Conservation (phyloP, 2,113 vertebrate genomes). For the Microcebus lehilahytsara region DNA sequence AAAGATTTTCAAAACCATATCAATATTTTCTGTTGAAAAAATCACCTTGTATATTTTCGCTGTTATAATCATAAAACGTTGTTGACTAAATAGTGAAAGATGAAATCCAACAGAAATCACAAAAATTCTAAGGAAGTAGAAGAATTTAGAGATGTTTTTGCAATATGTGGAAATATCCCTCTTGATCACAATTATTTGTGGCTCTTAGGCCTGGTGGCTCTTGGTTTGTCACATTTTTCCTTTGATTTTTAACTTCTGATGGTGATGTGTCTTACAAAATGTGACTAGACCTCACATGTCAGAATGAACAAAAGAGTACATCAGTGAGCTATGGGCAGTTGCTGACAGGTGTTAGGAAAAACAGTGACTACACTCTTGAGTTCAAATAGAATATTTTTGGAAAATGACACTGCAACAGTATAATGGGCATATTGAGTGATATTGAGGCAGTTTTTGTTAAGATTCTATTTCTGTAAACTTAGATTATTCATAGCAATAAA, state of each 20-base stretch:
- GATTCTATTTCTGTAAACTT: not conserved
- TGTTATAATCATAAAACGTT: not conserved
- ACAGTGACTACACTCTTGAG: not conserved
- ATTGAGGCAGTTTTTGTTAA: not conserved
- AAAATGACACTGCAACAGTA: not conserved
- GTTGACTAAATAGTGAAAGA: not conserved
- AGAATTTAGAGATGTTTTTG: not conserved
- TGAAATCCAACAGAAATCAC: not conserved
- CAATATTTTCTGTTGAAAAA: not conserved
- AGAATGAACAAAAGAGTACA: not conserved
- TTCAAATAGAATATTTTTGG: conserved; percentile 12
- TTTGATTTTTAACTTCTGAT: conserved; percentile 4
- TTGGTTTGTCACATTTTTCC: not conserved
- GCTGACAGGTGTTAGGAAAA: not conserved
- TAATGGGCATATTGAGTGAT: not conserved
- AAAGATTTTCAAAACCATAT: conserved; percentile 1
- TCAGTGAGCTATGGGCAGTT: not conserved
- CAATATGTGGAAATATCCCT: not conserved
- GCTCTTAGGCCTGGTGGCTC: not conserved
- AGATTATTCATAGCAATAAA: not conserved
- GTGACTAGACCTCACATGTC: not conserved
- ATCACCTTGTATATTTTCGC: not conserved
- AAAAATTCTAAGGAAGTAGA: not conserved
- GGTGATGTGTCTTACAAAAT: not conserved
- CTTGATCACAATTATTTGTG: not conserved